Base-by-base conservation (phyloP, 2,797 vertebrate genomes). In the Coccyzus lansbergi region DNA sequence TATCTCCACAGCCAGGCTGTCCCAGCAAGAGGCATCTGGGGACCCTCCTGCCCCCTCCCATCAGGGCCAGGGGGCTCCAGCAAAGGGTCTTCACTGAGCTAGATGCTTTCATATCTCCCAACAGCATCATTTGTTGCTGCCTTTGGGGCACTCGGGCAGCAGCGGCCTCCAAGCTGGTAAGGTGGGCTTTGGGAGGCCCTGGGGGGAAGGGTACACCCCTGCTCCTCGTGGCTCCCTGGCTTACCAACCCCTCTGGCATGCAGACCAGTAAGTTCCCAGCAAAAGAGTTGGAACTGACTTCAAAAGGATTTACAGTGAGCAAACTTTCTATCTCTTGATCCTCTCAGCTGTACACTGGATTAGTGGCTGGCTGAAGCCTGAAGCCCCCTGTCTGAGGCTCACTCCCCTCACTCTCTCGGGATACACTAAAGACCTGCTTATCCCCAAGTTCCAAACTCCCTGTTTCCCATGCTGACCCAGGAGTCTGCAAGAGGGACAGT, bases 241-340 rank as follows among this genome's bases (percentile, higher is more conserved):
- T 90, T 85, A 95, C 83, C 72, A 74, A 82, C 52, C 49, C 38
- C 52, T 83, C 84, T 91, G 92, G 83, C 78, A 92, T 0, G 2
- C 68, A 94, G 53, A 71, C 80, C 74, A 90, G 82, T 11, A 2
- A 92, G 72, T 94, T 95, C 89, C 94, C 89, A 94, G 92, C 86
- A 94, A 90, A 87, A 83, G 52, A 94, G 65, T 34, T 95, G 94
- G 93, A 97, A 96, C 77, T 2, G 6, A 93, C 96, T 96, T 96
- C 92, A 95, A 95, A 96, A 93, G 94, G 86, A 93, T 93, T 95
- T 93, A 76, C 62, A 92, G 56, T 7, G 71, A 95, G n/a, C 81
- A 96, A 88, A 91, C 80, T 95, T 96, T 96, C 93, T 95, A 86
- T 91, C 93, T 94, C 76, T 95, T 96, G 95, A 96, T 95, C 94